These are phyloP conservation scores for Nesoenas mayeri DNA, from an alignment of 2,113 vertebrate species.

Conservation along the genomic window DNA sequence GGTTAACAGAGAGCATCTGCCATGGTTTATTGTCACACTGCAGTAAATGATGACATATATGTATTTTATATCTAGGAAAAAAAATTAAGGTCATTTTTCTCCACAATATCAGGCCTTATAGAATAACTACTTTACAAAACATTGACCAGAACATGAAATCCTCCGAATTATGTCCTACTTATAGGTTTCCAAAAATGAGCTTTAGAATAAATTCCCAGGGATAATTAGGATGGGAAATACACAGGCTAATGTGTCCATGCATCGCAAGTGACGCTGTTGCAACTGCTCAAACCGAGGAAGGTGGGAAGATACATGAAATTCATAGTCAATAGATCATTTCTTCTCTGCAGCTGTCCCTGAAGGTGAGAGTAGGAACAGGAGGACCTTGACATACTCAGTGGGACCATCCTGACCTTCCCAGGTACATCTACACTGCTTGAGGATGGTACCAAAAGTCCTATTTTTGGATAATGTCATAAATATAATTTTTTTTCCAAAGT, in stretches of 20 bases:
- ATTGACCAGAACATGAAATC: slow-evolving; percentile 71
- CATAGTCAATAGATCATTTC: slow-evolving; percentile 49
- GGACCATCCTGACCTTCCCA: not conserved
- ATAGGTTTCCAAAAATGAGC: slow-evolving; percentile 75
- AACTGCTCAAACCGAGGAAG: slow-evolving; percentile 20
- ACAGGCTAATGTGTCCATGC: slow-evolving; percentile 54
- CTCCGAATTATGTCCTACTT: slow-evolving; percentile 71
- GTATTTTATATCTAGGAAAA: too few species aligned
- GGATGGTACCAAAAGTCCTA: not conserved
- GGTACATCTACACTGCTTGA: accelerated
- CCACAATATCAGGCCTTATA: not conserved
- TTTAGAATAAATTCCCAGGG: slow-evolving; percentile 77
- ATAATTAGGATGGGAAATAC: slow-evolving; percentile 64
- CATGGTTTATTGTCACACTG: too few species aligned
- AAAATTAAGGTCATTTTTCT: not conserved
- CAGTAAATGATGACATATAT: not conserved
- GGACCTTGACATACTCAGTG: accelerated
- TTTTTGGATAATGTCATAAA: not conserved
- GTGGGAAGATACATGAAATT: slow-evolving; percentile 65
- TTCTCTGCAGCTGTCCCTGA: not conserved
- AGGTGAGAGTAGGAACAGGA: not conserved
- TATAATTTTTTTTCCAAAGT: accelerated
- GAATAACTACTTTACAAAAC: slow-evolving; percentile 50
- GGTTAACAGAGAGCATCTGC: too few species aligned
- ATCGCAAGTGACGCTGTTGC: slow-evolving; percentile 1